These are phyloP conservation scores for Eretmocerus hayati DNA, from an alignment of 2,888 invertebrate genomes.

Conservation along the genomic window DNA sequence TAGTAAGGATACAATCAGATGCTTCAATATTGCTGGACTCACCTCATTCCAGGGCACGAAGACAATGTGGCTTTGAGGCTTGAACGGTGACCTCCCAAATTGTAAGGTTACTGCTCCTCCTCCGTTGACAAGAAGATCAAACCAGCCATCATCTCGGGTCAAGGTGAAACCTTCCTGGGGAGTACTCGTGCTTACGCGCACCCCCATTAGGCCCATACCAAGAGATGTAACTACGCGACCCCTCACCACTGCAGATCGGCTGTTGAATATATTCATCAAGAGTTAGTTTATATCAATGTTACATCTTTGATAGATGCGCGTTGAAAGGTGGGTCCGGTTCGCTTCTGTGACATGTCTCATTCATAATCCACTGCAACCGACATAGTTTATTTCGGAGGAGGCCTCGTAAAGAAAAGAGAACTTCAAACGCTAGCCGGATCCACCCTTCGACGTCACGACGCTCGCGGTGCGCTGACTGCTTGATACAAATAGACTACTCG, in stretches of 20 bases:
- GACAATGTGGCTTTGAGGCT: conserved; percentile 78
- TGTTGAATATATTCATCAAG: too few species aligned
- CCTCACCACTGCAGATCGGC: conserved; percentile 94
- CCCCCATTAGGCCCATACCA: conserved; percentile 90
- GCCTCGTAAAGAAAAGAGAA: too few species aligned
- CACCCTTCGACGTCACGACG: too few species aligned
- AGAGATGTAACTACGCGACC: conserved; percentile 88
- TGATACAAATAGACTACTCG: conserved; percentile 21
- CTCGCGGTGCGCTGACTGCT: background rate
- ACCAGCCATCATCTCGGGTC: conserved; percentile 89
- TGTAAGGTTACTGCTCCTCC: conserved; percentile 93
- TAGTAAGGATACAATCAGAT: too few species aligned
- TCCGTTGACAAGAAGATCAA: conserved; percentile 98
- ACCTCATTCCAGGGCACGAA: conserved; percentile 96
- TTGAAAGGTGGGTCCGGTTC: too few species aligned
- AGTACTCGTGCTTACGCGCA: conserved; percentile 87
- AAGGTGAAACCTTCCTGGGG: conserved; percentile 94
- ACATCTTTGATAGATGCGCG: too few species aligned
- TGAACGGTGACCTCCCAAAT: conserved; percentile 87
- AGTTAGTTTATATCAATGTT: too few species aligned
- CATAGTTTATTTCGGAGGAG: too few species aligned
- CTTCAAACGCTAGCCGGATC: too few species aligned
- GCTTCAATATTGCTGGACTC: too few species aligned
- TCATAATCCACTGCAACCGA: too few species aligned
- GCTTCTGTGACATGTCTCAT: too few species aligned